Percentiles rank a stretch among this genome's conserved stretches.
These are phyloP conservation scores for Heliconius cydno DNA, from an alignment of 2,888 invertebrate genomes.

Conservation along the genomic window DNA sequence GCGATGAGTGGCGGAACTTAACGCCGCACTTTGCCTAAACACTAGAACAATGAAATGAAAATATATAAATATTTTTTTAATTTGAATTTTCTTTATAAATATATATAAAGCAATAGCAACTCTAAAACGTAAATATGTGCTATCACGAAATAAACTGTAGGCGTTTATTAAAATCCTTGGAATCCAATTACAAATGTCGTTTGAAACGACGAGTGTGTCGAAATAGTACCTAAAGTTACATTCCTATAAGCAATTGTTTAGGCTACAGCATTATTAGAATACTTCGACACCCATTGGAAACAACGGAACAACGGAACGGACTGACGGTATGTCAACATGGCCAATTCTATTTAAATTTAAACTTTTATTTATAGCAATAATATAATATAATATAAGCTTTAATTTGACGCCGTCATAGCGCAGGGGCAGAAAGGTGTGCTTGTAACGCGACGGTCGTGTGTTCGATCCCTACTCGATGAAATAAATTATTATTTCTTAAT, in stretches of 20 bases:
- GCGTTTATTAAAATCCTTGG: conserved; percentile 48
- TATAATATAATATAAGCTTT: too few species aligned
- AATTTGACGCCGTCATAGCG: too few species aligned
- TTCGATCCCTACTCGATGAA: too few species aligned
- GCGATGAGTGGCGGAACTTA: too few species aligned
- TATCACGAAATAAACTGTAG: conserved; percentile 30
- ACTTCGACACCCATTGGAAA: conserved; percentile 53
- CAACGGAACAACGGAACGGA: conserved; percentile 20
- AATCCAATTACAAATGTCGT: conserved; percentile 48
- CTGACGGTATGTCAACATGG: conserved; percentile 23
- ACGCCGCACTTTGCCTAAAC: too few species aligned
- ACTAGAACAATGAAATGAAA: too few species aligned
- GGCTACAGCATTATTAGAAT: conserved; percentile 54
- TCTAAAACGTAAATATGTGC: background rate
- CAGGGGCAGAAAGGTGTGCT: too few species aligned
- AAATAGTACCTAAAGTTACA: conserved; percentile 48
- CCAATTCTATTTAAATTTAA: conserved; percentile 28
- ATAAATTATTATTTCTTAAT: too few species aligned
- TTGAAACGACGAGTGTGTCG: conserved; percentile 44
- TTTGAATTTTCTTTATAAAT: too few species aligned
- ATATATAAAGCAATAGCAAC: background rate
- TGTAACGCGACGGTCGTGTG: too few species aligned
- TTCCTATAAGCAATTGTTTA: conserved; percentile 57
- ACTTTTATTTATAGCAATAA: conserved; percentile 4
- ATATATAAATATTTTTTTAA: too few species aligned